Conservation (phyloP, 2,113 vertebrate genomes). For the Alosa alosa region DNA sequence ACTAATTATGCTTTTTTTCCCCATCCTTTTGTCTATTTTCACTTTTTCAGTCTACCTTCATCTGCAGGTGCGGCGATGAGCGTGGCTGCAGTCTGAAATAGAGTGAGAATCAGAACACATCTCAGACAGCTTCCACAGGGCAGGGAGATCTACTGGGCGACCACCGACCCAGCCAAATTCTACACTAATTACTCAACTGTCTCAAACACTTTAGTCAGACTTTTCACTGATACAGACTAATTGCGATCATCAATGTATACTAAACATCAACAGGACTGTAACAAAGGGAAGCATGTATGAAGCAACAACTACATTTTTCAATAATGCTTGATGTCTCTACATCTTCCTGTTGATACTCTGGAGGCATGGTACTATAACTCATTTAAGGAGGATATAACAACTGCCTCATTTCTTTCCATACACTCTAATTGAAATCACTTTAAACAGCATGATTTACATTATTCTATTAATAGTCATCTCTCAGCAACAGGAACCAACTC, state of each 20-base stretch:
- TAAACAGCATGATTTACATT: background rate
- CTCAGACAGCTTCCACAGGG: background rate
- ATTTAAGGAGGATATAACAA: background rate
- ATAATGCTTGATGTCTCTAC: background rate
- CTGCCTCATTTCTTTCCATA: background rate
- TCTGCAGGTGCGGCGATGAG: constrained; percentile 61
- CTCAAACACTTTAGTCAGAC: background rate
- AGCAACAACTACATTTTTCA: background rate
- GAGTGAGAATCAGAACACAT: constrained; percentile 30
- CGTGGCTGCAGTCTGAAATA: constrained; percentile 49
- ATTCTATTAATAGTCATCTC: background rate
- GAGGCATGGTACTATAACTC: background rate
- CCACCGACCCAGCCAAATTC: background rate
- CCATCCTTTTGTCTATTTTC: background rate
- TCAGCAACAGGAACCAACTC: background rate
- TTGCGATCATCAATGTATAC: background rate
- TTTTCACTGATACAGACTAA: background rate
- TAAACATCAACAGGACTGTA: background rate
- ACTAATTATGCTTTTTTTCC: constrained; percentile 64
- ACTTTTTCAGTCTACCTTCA: constrained; percentile 35
- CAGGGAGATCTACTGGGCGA: background rate
- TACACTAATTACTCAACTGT: background rate
- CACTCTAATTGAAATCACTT: background rate
- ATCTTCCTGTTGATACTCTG: background rate
- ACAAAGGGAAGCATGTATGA: background rate